Percentiles rank a stretch among this genome's conserved stretches.
phyloP scores from a whole-genome alignment of 2,113 vertebrate genomes.

The Dicentrarchus labrax region DNA sequence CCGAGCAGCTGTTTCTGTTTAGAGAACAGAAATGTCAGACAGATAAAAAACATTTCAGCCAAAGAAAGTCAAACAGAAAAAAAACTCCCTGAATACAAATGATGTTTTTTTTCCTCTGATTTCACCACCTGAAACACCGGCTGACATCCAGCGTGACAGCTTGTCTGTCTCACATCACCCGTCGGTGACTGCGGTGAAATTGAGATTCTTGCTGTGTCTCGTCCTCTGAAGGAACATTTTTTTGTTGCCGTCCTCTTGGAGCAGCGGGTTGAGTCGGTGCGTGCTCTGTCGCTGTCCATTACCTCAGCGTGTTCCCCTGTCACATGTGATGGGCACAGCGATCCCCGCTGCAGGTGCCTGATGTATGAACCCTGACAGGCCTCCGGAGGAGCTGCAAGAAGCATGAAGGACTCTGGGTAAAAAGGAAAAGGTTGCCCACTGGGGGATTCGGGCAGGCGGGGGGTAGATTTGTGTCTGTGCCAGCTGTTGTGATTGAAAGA shows the following conservation, averaged over 20 bases:
- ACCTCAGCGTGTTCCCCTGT: conserved; percentile 42
- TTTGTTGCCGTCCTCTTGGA: too few species aligned
- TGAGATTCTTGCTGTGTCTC: conserved; percentile 11
- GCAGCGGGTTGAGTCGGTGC: background rate
- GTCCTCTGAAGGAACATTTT: conserved; percentile 6
- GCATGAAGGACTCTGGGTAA: conserved; percentile 32
- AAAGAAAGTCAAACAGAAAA: background rate
- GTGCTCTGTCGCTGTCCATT: conserved; percentile 45
- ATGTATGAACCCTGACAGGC: conserved; percentile 53
- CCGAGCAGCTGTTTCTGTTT: background rate
- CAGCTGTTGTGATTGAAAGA: background rate
- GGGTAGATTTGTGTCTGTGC: conserved; percentile 32
- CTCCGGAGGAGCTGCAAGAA: conserved; percentile 15
- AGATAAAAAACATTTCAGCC: conserved; percentile 19
- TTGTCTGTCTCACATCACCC: conserved; percentile 15
- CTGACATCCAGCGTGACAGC: conserved; percentile 22
- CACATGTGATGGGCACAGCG: conserved; percentile 16
- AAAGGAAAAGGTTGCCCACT: conserved; percentile 10
- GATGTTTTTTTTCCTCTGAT: background rate
- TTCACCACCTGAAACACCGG: background rate
- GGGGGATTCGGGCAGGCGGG: background rate
- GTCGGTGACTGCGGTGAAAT: background rate
- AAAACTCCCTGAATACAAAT: background rate
- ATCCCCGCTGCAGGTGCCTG: conserved; percentile 32
- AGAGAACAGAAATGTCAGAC: background rate